Evolutionary conservation across 2,797 vertebrate species (phyloP).

Genomic region (Leuciscus waleckii): DNA sequence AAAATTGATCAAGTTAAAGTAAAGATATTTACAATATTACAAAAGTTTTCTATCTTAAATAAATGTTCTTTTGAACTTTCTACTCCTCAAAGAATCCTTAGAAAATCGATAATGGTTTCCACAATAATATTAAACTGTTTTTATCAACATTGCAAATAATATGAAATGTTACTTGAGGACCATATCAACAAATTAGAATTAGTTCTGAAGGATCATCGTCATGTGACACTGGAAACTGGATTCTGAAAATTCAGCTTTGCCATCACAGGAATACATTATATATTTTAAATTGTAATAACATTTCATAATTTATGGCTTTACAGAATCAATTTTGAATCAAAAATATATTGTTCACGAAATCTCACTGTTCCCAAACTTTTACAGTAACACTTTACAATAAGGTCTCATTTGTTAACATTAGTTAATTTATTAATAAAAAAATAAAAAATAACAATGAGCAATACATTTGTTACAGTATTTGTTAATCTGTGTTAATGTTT

Average conservation of each 20-base stretch:
- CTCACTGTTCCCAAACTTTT: no score
- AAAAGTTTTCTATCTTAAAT: no score
- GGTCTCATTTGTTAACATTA: no score
- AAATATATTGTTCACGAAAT: neutral
- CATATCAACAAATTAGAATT: neutral
- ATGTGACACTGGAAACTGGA: neutral
- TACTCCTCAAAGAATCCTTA: neutral
- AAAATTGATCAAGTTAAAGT: neutral
- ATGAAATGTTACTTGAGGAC: neutral
- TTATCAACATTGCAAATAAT: neutral
- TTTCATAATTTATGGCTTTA: neutral
- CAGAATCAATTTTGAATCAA: neutral
- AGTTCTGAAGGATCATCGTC: neutral
- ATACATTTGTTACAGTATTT: no score
- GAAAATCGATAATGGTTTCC: neutral
- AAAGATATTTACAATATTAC: neutral
- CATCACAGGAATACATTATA: neutral
- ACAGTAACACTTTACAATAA: no score
- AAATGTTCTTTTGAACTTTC: neutral
- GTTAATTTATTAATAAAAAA: no score
- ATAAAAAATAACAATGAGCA: no score
- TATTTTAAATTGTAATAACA: neutral
- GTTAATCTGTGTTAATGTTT: no score
- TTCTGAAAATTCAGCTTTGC: neutral
- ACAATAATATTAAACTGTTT: neutral